Evolutionary conservation across 2,797 vertebrate species (phyloP).

Genomic region (Steatocranus sp.): DNA sequence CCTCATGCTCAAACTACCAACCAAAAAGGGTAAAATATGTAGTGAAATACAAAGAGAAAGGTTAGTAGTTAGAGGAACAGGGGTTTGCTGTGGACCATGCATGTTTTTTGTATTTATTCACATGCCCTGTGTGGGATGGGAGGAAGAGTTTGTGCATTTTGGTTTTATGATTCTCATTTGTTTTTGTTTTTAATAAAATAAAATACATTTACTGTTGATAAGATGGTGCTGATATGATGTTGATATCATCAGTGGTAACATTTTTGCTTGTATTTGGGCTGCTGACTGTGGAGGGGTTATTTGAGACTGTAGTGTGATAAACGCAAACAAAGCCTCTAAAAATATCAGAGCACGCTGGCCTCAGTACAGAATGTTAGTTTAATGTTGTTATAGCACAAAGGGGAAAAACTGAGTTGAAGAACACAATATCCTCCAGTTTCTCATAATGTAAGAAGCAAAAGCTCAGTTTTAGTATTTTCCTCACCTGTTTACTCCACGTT

Average conservation of each 20-base stretch:
- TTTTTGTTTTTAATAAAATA: not conserved
- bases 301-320: not conserved
- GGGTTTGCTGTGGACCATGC: not conserved
- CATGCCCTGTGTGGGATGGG: not conserved
- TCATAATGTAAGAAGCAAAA: not conserved
- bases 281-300: not conserved
- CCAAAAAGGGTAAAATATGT: fast-evolving
- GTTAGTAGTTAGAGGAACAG: not conserved
- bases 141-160: not conserved
- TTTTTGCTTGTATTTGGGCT: not conserved
- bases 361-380: not conserved
- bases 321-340: not conserved
- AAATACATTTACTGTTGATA: not conserved
- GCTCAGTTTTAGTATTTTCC: not conserved
- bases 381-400: not conserved
- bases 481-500: not conserved
- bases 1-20: not conserved
- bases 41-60: not conserved
- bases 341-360: not conserved
- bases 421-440: not conserved
- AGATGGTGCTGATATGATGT: not conserved
- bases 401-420: fast-evolving
- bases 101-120: not conserved
- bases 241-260: not conserved
- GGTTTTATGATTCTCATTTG: not conserved